Base-by-base conservation (phyloP, 2,888 invertebrate species). In the Ommatoiulus sabulosus region DNA sequence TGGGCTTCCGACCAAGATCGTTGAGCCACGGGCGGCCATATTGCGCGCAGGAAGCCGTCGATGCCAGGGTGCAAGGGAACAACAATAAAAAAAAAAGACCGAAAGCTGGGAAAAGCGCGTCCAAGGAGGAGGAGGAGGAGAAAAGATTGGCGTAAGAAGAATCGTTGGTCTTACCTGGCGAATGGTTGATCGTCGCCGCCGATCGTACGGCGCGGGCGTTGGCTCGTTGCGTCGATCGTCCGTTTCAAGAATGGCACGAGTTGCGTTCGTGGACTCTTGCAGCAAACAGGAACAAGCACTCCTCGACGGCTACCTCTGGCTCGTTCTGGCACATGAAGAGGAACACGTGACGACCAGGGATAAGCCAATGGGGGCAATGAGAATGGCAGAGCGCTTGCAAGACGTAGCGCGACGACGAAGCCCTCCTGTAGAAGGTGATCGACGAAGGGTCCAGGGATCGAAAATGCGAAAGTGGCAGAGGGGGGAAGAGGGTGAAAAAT, bases 261-360 rank as follows among this genome's bases (percentile, higher is more conserved):
- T 24, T 72, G 72, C 72, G 72, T 24, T 20, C 20, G 63, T 20
- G 20, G 72, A 72, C 72, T 72, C 72, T 72, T 72, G 72, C 72
- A 72, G 20, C 20, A 72, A 20, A 20, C 72, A 72, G 72, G 72
- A 72, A 72, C 63, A 63, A n/a, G 63, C 72, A 72, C 72, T 72
- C n/a, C n/a, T 72, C 72, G 20, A 72, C 72, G 72, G 72, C 72
- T 72, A 72, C 72, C 72, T 72, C 72, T 72, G 72, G 72, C 72
- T 5, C 72, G n/a, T 72, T 72, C 72, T 72, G 72, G 72, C 72
- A 24, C 72, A 72, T 72, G 72, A 44, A 85, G 85, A 85, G 85
- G 85, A 85, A 44, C 85, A 85, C 85, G 85, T 85, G 85, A 85
- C 46, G 85, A 85, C 85, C 46, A 85, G 85, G 85, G 85, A 85